Evolutionary conservation across 2,797 vertebrate genomes (phyloP), one percentile per base, ranked within the genome.

Genomic region (Denticeps clupeoides): DNA sequence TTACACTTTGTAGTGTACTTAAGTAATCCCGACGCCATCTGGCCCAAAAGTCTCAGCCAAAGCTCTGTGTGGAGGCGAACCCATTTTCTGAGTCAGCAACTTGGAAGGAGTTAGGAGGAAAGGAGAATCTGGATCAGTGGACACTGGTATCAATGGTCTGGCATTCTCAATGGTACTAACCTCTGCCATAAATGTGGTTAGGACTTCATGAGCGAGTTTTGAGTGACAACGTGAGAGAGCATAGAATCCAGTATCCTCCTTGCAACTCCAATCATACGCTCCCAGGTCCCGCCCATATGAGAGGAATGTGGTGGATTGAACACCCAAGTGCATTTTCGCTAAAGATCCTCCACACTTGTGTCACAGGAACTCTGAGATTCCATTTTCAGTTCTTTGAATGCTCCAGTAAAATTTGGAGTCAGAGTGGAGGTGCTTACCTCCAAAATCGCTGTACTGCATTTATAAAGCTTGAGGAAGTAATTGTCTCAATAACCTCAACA

Each of bases 361-460:
- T 23, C 22, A 10, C 12, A 42, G 12, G 33, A 10, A 31, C 16
- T 35, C 19, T 31, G 3, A 35, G 15, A 11, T 3, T 32, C 42
- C 32, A 51, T 41, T 11, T 42, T 12, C 8, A 59, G 7, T 11
- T 61, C 21, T 8, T 7, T 3, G 15, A 4, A 5, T 2, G 44
- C 51, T 2, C 45, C 44, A 0, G 47, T 26, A 7, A 57, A 61
- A 8, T 61, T 53, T 7, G 49, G 50, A 26, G 13, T 59, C 50
- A 1, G 53, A 56, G 1, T 13, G 12, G 2, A 50, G 7, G 7
- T 60, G 47, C 18, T 51, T 57, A 1, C 15, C 33, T 1, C 51
- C 49, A 46, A 7, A 64, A 58, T 3, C 46, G n/a, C 5, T 53
- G 15, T 1, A 63, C 9, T 1, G 41, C 47, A 3, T 60, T 64